Percentiles rank a stretch among this genome's conserved stretches.
phyloP scores from a whole-genome alignment of 2,113 vertebrate species.

The Bubo scandiacus region DNA sequence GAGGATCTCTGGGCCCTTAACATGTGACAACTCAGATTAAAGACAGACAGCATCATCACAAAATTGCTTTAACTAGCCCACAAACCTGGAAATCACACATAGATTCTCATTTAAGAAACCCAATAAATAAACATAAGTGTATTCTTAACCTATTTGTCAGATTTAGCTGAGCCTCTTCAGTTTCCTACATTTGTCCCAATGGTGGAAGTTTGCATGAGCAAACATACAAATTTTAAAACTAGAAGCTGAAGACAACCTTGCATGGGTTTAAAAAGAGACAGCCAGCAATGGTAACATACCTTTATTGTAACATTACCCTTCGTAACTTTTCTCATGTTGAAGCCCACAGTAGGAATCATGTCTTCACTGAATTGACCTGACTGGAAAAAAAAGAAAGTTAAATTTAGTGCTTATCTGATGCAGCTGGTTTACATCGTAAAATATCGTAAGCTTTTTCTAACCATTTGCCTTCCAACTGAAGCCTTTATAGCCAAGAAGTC shows the following conservation, averaged over 20 bases:
- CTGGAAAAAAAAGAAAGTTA: slow-evolving; percentile 49
- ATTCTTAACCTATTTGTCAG: background rate
- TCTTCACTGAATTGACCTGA: slow-evolving; percentile 88
- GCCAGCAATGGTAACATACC: slow-evolving; percentile 59
- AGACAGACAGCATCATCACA: background rate
- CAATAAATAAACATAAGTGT: background rate
- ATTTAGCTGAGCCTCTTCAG: background rate
- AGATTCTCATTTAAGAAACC: background rate
- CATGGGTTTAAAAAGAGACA: background rate
- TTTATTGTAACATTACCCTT: slow-evolving; percentile 90
- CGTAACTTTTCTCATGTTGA: slow-evolving; percentile 87
- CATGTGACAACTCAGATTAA: background rate
- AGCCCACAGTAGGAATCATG: slow-evolving; percentile 88
- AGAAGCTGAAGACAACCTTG: background rate
- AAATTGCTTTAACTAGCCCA: background rate
- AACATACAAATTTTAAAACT: background rate
- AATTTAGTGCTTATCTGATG: background rate
- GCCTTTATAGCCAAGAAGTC: background rate
- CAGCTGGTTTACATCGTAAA: background rate
- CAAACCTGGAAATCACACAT: background rate
- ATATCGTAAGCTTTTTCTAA: background rate
- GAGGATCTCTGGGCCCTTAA: background rate
- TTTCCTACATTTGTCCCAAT: background rate
- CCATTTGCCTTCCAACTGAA: background rate
- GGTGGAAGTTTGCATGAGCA: background rate